Base-by-base conservation (phyloP, 1,140 invertebrate species). In the Phocides pigmalion region DNA sequence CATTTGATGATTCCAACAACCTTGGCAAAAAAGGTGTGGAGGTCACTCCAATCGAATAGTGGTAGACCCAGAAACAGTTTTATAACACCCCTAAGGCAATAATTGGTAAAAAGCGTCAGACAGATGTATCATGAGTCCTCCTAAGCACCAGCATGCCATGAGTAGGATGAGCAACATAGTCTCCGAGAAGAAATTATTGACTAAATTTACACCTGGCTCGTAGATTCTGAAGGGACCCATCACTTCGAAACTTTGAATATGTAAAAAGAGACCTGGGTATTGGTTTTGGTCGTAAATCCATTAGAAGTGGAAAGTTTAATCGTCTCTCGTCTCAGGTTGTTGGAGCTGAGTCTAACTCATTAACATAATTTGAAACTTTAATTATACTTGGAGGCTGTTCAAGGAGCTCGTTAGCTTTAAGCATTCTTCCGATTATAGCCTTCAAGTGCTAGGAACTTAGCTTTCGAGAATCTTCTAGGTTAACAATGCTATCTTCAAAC, bases 361-460 rank as follows among this genome's bases (percentile, higher is more conserved):
- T 42, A 42, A 42, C 41, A 42, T 42, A 42, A 42, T 42, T 42
- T 42, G 41, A 42, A 42, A 42, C 41, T 42, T 42, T 17, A 42
- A 42, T 42, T 42, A 42, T 42, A 42, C 41, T 42, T 42, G 41
- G 16, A 42, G 41, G 41, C 41, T 42, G 41, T 42, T 42, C 41
- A 9, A 19, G 16, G 16, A 0, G 16, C 41, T 17, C 41, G 41
- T 42, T 42, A 42, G 16, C 41, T 41, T 41, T 17, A 42, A 42
- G 16, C 41, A 42, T 42, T 17, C 41, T 42, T 42, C 41, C 41
- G 41, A 19, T 42, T 19, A 19, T 42, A 42, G 16, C 6, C 41
- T 15, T 41, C 39, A 9, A 35, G 39, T 41, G 14, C 12, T 39
- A n/a, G 2, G 35, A 41, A 41, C 39, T 41, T 41, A 15, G 1